Conservation (phyloP, 2,113 vertebrate genomes). For the Neolamprologus caudopunctatus region DNA sequence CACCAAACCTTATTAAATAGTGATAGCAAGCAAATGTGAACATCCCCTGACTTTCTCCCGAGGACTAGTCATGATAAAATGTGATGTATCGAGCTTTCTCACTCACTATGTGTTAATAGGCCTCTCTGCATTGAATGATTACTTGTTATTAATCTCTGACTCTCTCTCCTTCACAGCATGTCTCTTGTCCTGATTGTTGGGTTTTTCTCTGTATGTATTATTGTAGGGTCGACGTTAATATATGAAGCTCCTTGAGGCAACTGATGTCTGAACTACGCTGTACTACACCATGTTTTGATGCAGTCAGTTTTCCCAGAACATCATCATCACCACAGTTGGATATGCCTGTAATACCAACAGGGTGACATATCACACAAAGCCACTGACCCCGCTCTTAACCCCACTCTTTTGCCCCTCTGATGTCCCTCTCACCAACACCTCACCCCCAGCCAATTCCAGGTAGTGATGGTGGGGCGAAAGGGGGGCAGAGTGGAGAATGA, state of each 20-base stretch:
- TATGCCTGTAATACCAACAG: slow-evolving; percentile 6
- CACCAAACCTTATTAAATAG: neutral
- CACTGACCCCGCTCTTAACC: slow-evolving; percentile 22
- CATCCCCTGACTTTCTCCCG: neutral
- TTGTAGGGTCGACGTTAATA: neutral
- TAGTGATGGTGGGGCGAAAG: slow-evolving; percentile 5
- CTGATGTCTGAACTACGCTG: neutral
- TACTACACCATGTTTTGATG: neutral
- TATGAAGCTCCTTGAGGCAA: neutral
- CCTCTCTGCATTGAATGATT: neutral
- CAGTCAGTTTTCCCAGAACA: neutral
- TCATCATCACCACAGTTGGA: neutral
- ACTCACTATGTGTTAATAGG: neutral
- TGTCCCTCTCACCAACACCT: neutral
- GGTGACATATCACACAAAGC: slow-evolving; percentile 23
- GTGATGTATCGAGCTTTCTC: neutral
- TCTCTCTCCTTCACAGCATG: neutral
- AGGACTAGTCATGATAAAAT: neutral
- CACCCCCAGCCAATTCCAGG: slow-evolving; percentile 23
- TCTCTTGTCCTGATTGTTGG: neutral
- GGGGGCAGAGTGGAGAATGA: slow-evolving; percentile 1
- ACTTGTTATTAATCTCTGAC: neutral
- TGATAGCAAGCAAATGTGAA: neutral
- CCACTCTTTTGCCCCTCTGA: neutral
- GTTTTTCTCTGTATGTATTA: neutral